Percentiles rank a stretch among this genome's conserved stretches.
Evolutionary conservation across 1,140 invertebrate genomes (phyloP).

Genomic region (Brachionus paranguensis): DNA sequence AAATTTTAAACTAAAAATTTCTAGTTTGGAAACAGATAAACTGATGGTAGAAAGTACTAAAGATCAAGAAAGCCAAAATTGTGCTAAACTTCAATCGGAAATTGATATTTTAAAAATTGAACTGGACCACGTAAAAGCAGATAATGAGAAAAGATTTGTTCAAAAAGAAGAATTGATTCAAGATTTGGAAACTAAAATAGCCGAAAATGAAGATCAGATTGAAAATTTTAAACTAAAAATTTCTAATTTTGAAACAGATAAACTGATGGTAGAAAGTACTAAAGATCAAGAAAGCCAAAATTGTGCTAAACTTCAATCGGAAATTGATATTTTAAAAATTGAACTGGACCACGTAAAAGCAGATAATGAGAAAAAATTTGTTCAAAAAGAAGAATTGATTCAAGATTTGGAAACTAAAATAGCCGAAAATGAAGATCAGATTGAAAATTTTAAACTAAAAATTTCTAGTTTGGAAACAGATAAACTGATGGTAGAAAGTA

Average conservation of each 20-base stretch:
- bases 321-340: not conserved
- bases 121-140: no score
- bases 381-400: no score
- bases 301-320: not conserved
- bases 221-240: not conserved
- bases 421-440: not conserved
- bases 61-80: not conserved
- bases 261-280: not conserved
- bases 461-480: not conserved
- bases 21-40: not conserved
- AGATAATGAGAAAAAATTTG: no score
- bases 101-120: not conserved
- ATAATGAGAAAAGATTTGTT: no score
- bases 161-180: no score
- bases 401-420: no score
- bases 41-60: not conserved
- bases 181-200: no score
- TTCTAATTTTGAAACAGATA: not conserved
- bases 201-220: not conserved
- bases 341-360: not conserved
- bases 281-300: not conserved
- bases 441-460: not conserved
- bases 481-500: not conserved
- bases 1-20: not conserved
- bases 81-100: not conserved